phyloP scores from a whole-genome alignment of 1,140 invertebrate genomes.

The Drosophila tani region DNA sequence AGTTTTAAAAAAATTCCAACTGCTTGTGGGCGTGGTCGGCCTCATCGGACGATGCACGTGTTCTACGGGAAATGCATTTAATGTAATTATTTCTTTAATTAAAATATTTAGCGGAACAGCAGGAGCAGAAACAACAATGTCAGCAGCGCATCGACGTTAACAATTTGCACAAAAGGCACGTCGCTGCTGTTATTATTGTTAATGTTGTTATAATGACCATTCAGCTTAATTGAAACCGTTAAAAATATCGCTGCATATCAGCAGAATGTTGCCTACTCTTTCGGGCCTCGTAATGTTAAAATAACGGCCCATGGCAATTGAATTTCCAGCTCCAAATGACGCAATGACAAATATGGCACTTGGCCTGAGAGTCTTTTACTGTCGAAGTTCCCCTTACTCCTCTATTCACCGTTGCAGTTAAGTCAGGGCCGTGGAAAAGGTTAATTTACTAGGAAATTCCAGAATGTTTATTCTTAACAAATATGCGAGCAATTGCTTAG shows the following conservation, averaged over 20 bases:
- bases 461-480: conserved; percentile 53
- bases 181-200: conserved; percentile 64
- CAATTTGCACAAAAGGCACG: conserved; percentile 75
- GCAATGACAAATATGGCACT: conserved; percentile 22
- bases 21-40: conserved; percentile 38
- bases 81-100: conserved; percentile 82
- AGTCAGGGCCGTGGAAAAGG: conserved; percentile 36
- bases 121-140: conserved; percentile 43
- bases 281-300: conserved; percentile 15
- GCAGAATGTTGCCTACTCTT: conserved; percentile 30
- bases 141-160: conserved; percentile 38
- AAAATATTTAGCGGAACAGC: conserved; percentile 73
- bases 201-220: conserved; percentile 65
- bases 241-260: conserved; percentile 59
- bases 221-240: conserved; percentile 76
- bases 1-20: conserved; percentile 63
- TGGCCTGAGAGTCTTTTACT: background rate
- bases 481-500: conserved; percentile 61
- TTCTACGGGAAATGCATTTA: conserved; percentile 58
- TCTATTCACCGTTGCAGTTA: conserved; percentile 13
- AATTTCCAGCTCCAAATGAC: conserved; percentile 1
- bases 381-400: background rate
- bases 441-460: conserved; percentile 64
- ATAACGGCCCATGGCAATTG: conserved; percentile 12
- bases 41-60: conserved; percentile 16